Base-by-base conservation (phyloP, 92 coral and sea anemone species). In the Phenganax stokvisi region DNA sequence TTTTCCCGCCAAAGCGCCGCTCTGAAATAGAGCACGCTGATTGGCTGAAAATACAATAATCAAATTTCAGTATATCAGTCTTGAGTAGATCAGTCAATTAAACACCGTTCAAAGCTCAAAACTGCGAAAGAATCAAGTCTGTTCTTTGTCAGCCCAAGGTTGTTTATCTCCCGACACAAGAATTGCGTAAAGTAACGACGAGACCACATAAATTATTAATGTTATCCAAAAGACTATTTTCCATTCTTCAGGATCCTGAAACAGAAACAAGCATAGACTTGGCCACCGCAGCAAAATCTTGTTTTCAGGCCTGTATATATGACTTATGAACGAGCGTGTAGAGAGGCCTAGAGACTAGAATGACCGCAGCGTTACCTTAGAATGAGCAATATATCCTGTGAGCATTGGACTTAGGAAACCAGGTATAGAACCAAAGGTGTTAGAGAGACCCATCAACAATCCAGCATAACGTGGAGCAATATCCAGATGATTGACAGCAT, bases 401-500 rank as follows among this genome's bases (percentile, higher is more conserved):
- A 94, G 87, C 75, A 90, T 96, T 1, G 98, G 98, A 55, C 98
- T 94, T 31, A 94, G 90, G 31, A 94, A 94, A 8, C 98, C 98
- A 9, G 98, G 98, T 9, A 97, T 87, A 0, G 98, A 94, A 10
- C 97, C 98, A 72, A 94, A 94, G 27, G 98, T 94, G 84, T 94
- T 94, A 12, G 97, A 92, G 3, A 94, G 91, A 16, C 98, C 98
- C 98, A 94, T 94, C 16, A 94, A 86, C 55, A 94, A 84, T 53
- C 98, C 98, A 15, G 98, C 98, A 81, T 92, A 94, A 65, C 87
- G 90, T 10, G 98, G 98, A 25, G 92, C 98, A 37, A 94, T 89
- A 75, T 94, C 98, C 47, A 94, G 74, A 66, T 94, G 98, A 80
- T 96, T 96, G 79, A 96, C 99, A 44, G 99, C 99, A 71, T 96